These are phyloP conservation scores for Passer montanus DNA, from an alignment of 2,113 vertebrate species.

Conservation along the genomic window DNA sequence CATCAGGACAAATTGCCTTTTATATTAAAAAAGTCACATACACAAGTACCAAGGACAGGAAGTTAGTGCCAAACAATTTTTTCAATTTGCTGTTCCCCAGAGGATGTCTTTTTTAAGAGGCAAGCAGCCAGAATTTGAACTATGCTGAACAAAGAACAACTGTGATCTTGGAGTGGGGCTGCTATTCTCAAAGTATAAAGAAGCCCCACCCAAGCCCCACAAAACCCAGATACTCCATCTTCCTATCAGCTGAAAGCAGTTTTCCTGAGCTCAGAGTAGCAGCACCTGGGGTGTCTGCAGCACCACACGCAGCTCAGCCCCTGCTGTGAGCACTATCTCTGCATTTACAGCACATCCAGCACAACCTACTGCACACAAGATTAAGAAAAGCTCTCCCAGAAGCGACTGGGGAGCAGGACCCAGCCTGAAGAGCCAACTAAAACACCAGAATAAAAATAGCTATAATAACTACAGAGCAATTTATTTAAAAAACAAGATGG, in stretches of 20 bases:
- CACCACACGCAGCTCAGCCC: not conserved
- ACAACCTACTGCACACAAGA: not conserved
- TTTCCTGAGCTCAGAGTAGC: not conserved
- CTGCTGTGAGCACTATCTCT: not conserved
- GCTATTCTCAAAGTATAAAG: not conserved
- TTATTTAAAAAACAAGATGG: not conserved
- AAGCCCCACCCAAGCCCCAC: not conserved
- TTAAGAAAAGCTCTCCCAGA: not conserved
- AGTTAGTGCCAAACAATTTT: constrained; percentile 8
- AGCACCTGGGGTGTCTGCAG: not conserved
- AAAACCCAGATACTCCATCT: not conserved
- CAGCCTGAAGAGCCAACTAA: not conserved
- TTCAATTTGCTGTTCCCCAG: not conserved
- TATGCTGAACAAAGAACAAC: not conserved
- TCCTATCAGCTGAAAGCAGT: not conserved
- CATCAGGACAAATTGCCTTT: not conserved
- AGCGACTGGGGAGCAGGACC: not conserved
- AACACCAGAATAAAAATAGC: not conserved
- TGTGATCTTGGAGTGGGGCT: not conserved
- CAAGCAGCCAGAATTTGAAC: not conserved
- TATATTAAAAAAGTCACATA: not conserved
- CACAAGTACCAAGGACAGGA: not conserved
- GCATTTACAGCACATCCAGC: not conserved
- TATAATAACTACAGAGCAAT: not conserved
- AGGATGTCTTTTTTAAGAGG: constrained; percentile 1